phyloP scores from a whole-genome alignment of 2,113 vertebrate species.

The Gambusia holbrooki region DNA sequence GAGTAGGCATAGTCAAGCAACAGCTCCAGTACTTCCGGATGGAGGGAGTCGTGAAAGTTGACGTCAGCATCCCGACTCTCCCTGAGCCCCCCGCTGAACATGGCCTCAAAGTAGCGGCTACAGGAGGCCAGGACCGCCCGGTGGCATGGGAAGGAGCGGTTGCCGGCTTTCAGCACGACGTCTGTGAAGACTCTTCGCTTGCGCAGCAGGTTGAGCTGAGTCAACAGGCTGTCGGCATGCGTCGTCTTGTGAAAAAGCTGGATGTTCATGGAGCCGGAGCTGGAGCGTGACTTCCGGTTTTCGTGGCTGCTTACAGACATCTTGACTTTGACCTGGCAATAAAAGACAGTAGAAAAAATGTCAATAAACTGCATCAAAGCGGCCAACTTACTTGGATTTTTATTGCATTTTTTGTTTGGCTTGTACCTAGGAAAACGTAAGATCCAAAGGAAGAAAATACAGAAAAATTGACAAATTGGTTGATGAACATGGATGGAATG shows the following conservation, averaged over 20 bases:
- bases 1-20: constrained; percentile 87
- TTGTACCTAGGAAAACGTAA: too few relatives aligned
- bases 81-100: constrained; percentile 84
- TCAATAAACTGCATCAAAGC: not conserved
- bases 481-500: too few relatives aligned
- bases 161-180: constrained; percentile 81
- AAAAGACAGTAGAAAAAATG: not conserved
- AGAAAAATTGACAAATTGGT: too few relatives aligned
- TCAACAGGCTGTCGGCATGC: constrained; percentile 81
- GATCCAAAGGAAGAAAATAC: too few relatives aligned
- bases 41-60: constrained; percentile 84
- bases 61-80: constrained; percentile 83
- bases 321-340: constrained; percentile 56
- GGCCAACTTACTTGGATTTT: not conserved
- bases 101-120: constrained; percentile 87
- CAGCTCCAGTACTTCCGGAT: constrained; percentile 86
- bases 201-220: constrained; percentile 85
- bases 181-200: constrained; percentile 85
- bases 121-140: constrained; percentile 85
- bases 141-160: constrained; percentile 82
- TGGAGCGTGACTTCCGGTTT: constrained; percentile 87
- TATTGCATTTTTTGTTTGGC: not conserved
- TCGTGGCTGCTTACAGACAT: constrained; percentile 88
- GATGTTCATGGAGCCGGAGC: constrained; percentile 84
- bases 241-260: constrained; percentile 83